phyloP scores from a whole-genome alignment of 2,797 vertebrate species.

The Otus scops region DNA sequence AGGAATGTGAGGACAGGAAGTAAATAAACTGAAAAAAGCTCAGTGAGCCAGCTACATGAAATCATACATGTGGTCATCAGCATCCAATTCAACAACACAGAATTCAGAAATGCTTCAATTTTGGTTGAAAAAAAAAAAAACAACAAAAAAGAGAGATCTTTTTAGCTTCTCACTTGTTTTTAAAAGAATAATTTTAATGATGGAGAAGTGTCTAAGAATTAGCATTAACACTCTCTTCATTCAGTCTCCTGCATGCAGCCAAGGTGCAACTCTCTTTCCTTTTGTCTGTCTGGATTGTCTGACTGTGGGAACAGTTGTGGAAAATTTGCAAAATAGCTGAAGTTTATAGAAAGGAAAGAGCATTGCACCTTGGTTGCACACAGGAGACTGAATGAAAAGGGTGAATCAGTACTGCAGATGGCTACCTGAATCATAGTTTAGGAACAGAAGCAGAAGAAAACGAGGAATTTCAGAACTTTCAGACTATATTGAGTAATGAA shows the following conservation, averaged over 20 bases:
- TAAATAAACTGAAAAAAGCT: background rate
- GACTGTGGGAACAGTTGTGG: background rate
- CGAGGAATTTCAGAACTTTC: background rate
- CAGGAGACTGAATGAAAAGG: background rate
- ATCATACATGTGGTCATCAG: background rate
- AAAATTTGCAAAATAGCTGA: background rate
- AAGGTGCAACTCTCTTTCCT: background rate
- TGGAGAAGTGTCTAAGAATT: background rate
- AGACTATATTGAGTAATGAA: background rate
- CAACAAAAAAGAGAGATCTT: background rate
- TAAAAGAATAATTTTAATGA: background rate
- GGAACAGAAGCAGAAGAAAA: background rate
- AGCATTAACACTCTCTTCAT: background rate
- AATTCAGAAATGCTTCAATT: background rate
- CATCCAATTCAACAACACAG: background rate
- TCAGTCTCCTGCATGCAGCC: background rate
- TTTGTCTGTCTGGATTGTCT: background rate
- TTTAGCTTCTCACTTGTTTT: background rate
- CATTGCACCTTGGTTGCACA: background rate
- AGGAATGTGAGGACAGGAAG: background rate
- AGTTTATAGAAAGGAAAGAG: background rate
- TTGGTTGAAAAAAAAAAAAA: background rate
- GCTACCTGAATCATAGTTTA: background rate
- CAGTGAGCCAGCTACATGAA: background rate
- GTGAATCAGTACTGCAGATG: background rate